Conservation (phyloP, 1,140 invertebrate genomes). For the Proctacanthus coquilletti region DNA sequence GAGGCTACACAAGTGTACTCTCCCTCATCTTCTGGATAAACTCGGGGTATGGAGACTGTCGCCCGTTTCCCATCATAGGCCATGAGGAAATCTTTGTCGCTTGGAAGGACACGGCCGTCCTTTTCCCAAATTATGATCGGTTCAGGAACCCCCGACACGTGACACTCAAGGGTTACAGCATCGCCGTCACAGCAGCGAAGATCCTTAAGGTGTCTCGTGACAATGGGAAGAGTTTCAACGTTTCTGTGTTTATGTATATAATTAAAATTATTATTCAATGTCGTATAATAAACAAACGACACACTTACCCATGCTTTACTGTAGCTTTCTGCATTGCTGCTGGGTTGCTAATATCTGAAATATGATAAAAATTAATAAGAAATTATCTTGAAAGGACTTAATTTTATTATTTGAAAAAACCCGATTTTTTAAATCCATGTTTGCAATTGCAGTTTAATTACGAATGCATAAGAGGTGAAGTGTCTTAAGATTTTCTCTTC, state of each 20-base stretch:
- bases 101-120: slow-evolving; percentile 46
- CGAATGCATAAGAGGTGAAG: too few species aligned
- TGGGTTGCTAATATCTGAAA: slow-evolving; percentile 22
- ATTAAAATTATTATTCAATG: background rate
- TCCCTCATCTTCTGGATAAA: slow-evolving; percentile 78
- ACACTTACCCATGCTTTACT: slow-evolving; percentile 29
- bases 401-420: background rate
- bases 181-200: slow-evolving; percentile 70
- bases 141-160: slow-evolving; percentile 47
- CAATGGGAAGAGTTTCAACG: slow-evolving; percentile 54
- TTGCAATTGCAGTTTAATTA: too few species aligned
- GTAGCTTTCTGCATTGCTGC: slow-evolving; percentile 27
- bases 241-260: slow-evolving; percentile 35
- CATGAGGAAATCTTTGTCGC: slow-evolving; percentile 45
- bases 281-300: background rate
- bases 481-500: too few species aligned
- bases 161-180: slow-evolving; percentile 58
- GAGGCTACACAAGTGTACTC: slow-evolving; percentile 71
- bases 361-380: slow-evolving; percentile 2
- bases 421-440: too few species aligned
- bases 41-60: slow-evolving; percentile 51
- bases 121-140: slow-evolving; percentile 65
- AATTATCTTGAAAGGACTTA: background rate
- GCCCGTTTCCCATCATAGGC: slow-evolving; percentile 51
- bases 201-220: slow-evolving; percentile 52